A percentile compares a stretch with the other conserved stretches of the same genome.
Evolutionary conservation across 2,113 vertebrate genomes (phyloP).

Genomic region (Sylvilagus bachmani): DNA sequence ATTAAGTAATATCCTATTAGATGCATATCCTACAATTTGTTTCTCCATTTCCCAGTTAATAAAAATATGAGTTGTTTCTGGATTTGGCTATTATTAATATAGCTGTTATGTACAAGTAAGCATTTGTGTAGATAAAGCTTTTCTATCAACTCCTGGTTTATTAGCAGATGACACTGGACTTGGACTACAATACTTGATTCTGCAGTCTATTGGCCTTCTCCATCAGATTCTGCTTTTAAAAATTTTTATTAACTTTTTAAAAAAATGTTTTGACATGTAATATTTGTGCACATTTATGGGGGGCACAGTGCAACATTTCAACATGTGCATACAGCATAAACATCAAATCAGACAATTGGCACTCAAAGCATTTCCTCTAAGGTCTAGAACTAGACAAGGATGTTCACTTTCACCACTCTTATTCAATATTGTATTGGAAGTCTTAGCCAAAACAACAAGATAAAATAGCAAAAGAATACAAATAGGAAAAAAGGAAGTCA

Average conservation of each 20-base stretch:
- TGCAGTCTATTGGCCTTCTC: not conserved
- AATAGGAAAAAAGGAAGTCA: no score
- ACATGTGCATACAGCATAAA: no score
- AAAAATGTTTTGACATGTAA: no score
- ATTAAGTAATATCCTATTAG: not conserved
- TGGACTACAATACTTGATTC: not conserved
- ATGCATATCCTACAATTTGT: not conserved
- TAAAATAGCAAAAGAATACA: no score
- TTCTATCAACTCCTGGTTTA: not conserved
- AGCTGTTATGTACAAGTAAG: not conserved
- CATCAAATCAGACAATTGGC: no score
- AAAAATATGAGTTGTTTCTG: constrained; percentile 30
- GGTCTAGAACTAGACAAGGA: no score
- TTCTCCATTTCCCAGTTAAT: not conserved
- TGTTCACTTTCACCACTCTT: no score
- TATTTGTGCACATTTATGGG: no score
- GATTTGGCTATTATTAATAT: not conserved
- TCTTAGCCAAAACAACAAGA: no score
- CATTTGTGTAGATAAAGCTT: not conserved
- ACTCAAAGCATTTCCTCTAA: no score
- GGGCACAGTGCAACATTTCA: no score
- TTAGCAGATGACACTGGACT: not conserved
- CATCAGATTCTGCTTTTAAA: not conserved
- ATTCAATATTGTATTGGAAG: no score
- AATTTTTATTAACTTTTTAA: not conserved